Conservation (phyloP, 1,140 invertebrate genomes). For the Aphidius gifuensis region DNA sequence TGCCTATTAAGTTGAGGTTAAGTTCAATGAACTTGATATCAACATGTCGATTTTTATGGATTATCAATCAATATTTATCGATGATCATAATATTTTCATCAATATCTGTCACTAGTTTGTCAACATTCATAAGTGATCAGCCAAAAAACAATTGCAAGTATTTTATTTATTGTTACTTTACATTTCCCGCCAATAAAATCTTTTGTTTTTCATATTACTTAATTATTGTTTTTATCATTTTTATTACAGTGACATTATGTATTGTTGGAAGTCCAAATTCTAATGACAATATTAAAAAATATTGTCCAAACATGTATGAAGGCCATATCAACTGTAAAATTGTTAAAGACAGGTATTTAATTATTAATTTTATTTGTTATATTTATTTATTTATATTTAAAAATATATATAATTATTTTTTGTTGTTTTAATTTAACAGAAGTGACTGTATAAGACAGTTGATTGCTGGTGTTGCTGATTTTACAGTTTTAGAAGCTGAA, state of each 20-base stretch:
- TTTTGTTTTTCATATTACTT: too few relatives aligned
- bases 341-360: constrained; percentile 59
- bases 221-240: too few relatives aligned
- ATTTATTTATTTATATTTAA: neutral
- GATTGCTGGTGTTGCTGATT: constrained; percentile 70
- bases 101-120: too few relatives aligned
- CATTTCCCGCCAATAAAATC: too few relatives aligned
- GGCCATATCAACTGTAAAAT: constrained; percentile 63
- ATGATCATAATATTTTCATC: too few relatives aligned
- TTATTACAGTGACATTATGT: constrained; percentile 59
- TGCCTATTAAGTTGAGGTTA: too few relatives aligned
- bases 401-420: neutral
- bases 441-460: constrained; percentile 75
- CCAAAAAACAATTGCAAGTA: too few relatives aligned
- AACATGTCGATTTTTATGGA: too few relatives aligned
- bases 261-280: constrained; percentile 62
- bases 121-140: too few relatives aligned
- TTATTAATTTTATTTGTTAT: neutral
- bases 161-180: too few relatives aligned
- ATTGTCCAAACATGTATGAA: constrained; percentile 55
- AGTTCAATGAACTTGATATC: too few relatives aligned
- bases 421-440: constrained; percentile 47
- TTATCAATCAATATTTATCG: too few relatives aligned
- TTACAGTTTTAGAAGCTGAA: constrained; percentile 77
- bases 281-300: constrained; percentile 58